Evolutionary conservation across 2,113 vertebrate species (phyloP).

Genomic region (Clarias macrocephalus): DNA sequence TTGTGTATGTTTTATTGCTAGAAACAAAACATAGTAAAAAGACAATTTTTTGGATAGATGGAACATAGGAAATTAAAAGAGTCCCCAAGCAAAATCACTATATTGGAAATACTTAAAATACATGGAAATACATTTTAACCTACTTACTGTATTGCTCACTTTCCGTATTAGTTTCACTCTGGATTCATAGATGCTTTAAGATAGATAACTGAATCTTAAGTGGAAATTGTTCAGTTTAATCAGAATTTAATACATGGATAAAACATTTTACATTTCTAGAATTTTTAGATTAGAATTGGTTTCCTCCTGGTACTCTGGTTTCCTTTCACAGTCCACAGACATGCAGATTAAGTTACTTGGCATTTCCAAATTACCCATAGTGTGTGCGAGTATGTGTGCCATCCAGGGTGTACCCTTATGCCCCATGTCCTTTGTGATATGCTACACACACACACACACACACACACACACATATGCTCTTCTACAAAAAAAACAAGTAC

Average conservation of each 20-base stretch:
- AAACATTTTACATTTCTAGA: not conserved
- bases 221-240: not conserved
- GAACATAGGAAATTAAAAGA: not conserved
- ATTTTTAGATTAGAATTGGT: not conserved
- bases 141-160: not conserved
- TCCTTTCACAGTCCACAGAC: no score
- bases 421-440: no score
- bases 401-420: no score
- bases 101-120: not conserved
- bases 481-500: not conserved
- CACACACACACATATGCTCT: not conserved
- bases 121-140: not conserved
- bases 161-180: not conserved
- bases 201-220: not conserved
- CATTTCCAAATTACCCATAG: no score
- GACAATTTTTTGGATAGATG: not conserved
- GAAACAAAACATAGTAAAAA: not conserved
- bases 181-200: not conserved
- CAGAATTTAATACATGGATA: not conserved
- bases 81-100: not conserved
- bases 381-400: no score
- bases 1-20: not conserved
- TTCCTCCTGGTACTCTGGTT: no score
- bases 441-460: no score
- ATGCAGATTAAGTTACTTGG: no score